A percentile compares a stretch with the other conserved stretches of the same genome.
phyloP scores from a whole-genome alignment of 2,888 invertebrate genomes.

The Lypha dubia region DNA sequence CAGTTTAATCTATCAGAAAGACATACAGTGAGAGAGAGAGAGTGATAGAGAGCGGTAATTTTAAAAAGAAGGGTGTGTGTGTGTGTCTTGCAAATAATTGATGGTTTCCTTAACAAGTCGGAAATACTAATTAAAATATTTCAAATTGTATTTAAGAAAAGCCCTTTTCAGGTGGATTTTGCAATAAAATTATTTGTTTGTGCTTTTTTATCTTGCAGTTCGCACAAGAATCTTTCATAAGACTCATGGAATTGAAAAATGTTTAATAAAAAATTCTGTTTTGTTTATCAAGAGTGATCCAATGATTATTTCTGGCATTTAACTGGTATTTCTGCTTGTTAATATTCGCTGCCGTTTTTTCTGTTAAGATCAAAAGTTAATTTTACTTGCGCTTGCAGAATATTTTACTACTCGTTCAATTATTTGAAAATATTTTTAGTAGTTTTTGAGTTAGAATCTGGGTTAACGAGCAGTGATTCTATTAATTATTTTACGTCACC shows the following conservation, averaged over 20 bases:
- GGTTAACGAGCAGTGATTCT: slow-evolving; percentile 15
- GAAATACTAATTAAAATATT: neutral
- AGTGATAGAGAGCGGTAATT: neutral
- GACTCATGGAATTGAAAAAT: slow-evolving; percentile 5
- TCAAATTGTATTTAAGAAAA: neutral
- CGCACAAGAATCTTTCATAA: neutral
- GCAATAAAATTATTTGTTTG: neutral
- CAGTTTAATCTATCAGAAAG: neutral
- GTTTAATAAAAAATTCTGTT: slow-evolving; percentile 22
- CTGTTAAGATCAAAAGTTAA: slow-evolving; percentile 37
- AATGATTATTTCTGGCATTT: slow-evolving; percentile 34
- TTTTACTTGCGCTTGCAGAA: slow-evolving; percentile 55
- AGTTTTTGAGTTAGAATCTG: slow-evolving; percentile 16
- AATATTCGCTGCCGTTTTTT: neutral
- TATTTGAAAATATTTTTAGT: neutral
- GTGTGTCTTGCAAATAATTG: neutral
- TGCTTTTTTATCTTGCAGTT: neutral
- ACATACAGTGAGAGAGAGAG: no score
- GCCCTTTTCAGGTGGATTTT: neutral
- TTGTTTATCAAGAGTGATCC: slow-evolving; percentile 18
- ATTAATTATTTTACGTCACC: no score
- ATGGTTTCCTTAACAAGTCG: neutral
- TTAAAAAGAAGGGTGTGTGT: slow-evolving; percentile 42
- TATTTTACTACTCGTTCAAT: slow-evolving; percentile 17
- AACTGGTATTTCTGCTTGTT: slow-evolving; percentile 50